These are phyloP conservation scores for Marronus borbonicus DNA, from an alignment of 2,888 invertebrate genomes.

Conservation along the genomic window DNA sequence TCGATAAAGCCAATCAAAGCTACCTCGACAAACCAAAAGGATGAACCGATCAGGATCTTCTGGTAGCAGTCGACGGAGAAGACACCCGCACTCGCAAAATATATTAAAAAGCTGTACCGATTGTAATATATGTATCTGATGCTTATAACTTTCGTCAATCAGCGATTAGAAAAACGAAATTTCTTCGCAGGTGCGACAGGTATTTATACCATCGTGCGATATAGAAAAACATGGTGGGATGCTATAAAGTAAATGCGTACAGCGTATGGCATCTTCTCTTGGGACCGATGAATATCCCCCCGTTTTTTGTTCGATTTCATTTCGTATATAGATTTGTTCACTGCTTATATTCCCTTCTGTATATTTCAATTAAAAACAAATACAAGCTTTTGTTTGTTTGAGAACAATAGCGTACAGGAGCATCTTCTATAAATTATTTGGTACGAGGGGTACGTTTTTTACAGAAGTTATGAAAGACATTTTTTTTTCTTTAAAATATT, in stretches of 20 bases:
- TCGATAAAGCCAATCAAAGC: not conserved
- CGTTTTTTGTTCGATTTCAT: not conserved
- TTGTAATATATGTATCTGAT: not conserved
- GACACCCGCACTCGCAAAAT: not conserved
- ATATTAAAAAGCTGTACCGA: not conserved
- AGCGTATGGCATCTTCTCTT: too few species aligned
- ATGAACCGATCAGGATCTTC: not conserved
- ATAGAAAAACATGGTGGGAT: conserved; percentile 26
- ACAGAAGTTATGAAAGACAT: too few species aligned
- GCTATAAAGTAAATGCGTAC: not conserved
- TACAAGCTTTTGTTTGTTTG: too few species aligned
- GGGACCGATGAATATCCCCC: not conserved
- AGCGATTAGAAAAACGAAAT: conserved; percentile 36
- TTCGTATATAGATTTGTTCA: too few species aligned
- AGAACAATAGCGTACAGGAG: too few species aligned
- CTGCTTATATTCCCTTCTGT: too few species aligned
- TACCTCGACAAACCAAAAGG: not conserved
- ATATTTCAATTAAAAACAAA: too few species aligned
- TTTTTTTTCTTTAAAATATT: too few species aligned
- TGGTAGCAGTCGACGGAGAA: not conserved
- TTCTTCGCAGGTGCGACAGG: conserved; percentile 41
- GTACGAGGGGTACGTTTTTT: too few species aligned
- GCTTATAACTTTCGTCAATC: not conserved
- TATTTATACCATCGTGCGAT: conserved; percentile 34
- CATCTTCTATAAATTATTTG: too few species aligned